phyloP scores from a whole-genome alignment of 2,888 invertebrate species.

The Fragum whitleyi region DNA sequence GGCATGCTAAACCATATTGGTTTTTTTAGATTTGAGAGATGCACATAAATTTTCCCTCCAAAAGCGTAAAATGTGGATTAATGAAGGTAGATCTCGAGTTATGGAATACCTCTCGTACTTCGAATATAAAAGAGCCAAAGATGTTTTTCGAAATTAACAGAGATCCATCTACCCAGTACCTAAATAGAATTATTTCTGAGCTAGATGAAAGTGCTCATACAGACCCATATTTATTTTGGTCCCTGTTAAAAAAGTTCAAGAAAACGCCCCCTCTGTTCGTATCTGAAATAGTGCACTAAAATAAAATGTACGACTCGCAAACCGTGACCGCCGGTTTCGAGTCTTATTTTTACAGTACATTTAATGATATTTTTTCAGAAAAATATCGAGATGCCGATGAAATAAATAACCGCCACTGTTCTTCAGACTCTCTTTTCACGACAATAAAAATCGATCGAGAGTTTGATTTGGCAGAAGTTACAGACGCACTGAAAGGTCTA shows the following conservation, averaged over 20 bases:
- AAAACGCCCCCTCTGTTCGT: neutral
- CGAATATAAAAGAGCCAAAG: neutral
- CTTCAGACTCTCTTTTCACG: neutral
- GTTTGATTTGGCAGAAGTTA: neutral
- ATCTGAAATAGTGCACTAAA: neutral
- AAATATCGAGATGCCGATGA: neutral
- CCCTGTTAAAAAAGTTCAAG: neutral
- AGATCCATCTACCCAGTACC: neutral
- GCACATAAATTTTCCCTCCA: neutral
- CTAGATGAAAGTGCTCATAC: neutral
- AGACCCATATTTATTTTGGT: neutral
- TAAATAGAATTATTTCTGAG: neutral
- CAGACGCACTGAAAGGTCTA: neutral
- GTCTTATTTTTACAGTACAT: neutral
- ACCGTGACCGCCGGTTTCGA: neutral
- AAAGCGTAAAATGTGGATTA: neutral
- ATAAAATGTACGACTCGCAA: neutral
- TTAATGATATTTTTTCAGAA: neutral
- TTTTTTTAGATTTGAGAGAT: neutral
- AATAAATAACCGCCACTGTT: neutral
- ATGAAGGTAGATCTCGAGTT: neutral
- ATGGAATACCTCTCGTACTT: neutral
- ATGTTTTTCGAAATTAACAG: neutral
- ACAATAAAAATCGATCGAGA: neutral
- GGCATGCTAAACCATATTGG: slow-evolving; percentile 3